Evolutionary conservation across 2,797 vertebrate species (phyloP).

Genomic region (Chaenodraco wilsoni): DNA sequence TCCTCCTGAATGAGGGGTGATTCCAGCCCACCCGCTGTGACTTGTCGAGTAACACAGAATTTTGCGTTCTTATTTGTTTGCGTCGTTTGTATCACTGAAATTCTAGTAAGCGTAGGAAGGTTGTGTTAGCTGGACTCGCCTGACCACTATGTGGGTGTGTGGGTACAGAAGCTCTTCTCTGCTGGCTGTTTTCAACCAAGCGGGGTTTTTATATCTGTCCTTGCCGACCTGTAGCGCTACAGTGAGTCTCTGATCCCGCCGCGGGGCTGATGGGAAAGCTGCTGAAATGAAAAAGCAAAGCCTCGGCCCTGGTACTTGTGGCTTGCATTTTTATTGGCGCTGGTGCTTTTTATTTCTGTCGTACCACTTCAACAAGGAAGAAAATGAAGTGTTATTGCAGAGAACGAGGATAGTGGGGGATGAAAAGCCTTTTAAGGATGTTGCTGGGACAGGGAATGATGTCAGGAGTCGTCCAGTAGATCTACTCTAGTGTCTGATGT

Average conservation of each 20-base stretch:
- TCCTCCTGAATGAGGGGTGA: background rate
- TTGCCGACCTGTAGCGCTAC: slow-evolving; percentile 33
- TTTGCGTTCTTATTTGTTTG: background rate
- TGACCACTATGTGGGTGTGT: slow-evolving; percentile 42
- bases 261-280: slow-evolving; percentile 23
- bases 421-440: slow-evolving; percentile 77
- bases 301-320: slow-evolving; percentile 46
- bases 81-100: slow-evolving; percentile 26
- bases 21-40: background rate
- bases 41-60: background rate
- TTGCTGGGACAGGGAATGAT: slow-evolving; percentile 54
- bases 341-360: slow-evolving; percentile 40
- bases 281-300: slow-evolving; percentile 50
- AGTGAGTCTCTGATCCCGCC: slow-evolving; percentile 22
- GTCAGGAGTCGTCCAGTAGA: slow-evolving; percentile 51
- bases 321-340: slow-evolving; percentile 61
- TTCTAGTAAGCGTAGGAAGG: slow-evolving; percentile 35
- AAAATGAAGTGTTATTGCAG: slow-evolving; percentile 56
- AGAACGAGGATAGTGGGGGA: slow-evolving; percentile 41
- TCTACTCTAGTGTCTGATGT: slow-evolving; percentile 48
- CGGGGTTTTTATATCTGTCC: slow-evolving; percentile 36
- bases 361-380: slow-evolving; percentile 51
- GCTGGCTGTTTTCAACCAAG: slow-evolving; percentile 30
- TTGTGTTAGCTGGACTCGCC: slow-evolving; percentile 22
- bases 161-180: slow-evolving; percentile 17